Base-by-base conservation (phyloP, 2,797 vertebrate species). In the Lophotriccus pileatus region DNA sequence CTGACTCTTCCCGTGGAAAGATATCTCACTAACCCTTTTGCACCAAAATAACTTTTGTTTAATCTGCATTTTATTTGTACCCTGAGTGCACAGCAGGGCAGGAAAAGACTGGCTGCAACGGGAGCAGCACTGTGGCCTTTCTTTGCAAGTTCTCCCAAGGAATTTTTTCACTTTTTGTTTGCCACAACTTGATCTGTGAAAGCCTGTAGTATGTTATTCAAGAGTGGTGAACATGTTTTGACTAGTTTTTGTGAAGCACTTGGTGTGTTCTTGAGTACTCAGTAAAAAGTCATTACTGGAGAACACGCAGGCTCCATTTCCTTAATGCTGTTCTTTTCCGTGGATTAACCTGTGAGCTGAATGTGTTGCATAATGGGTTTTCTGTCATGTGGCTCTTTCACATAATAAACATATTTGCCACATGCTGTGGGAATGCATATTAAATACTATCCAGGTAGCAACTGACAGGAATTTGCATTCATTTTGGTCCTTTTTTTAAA, bases 241-340 rank as follows among this genome's bases (percentile, higher is more conserved):
- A 95, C 93, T 88, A 14, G 94, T 86, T 93, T 91, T 79, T 94
- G 66, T 4, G 10, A 90, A 80, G 91, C 80, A 74, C 49, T 90
- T 79, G 34, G 32, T 90, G 78, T 87, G 46, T 68, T 95, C 77
- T 68, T 59, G 70, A 92, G 77, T 44, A 46, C 63, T 84, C 0
- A 1, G 74, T 76, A 59, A 74, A 88, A 93, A 88, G 60, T 86
- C 84, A 62, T 94, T 82, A 67, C 37, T 2, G 8, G 50, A 63
- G 76, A 93, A 47, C 0, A 6, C 0, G 7, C 80, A 87, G 70
- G 66, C 83, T 91, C 53, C 43, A 4, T 92, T 95, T 96, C 49
- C 67, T 73, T 88, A 43, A 72, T 36, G 56, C 79, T 0, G 1
- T 76, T 88, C 77, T 91, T 93, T 78, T 64, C 73, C 2, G 0